These are phyloP conservation scores for Lutjanus argentimaculatus DNA, from an alignment of 2,797 vertebrate genomes.

Conservation along the genomic window DNA sequence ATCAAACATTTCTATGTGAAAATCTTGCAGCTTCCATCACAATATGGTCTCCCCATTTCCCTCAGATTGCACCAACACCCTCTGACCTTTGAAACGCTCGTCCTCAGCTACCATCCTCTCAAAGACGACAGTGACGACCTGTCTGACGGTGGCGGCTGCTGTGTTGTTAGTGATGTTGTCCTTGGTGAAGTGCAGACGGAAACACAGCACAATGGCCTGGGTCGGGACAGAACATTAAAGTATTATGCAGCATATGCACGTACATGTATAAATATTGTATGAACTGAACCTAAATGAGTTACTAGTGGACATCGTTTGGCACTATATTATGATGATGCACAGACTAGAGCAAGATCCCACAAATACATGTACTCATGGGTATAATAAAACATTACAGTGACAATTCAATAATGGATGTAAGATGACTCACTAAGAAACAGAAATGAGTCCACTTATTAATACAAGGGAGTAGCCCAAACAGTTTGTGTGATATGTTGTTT, in stretches of 20 bases:
- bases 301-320: neutral
- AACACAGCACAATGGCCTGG: slow-evolving; percentile 98
- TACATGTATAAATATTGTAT: neutral
- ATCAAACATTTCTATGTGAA: neutral
- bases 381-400: slow-evolving; percentile 6
- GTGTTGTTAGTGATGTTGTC: slow-evolving; percentile 99
- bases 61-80: neutral
- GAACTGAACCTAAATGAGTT: neutral
- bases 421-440: slow-evolving; percentile 11
- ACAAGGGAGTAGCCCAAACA: slow-evolving; percentile 38
- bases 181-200: slow-evolving; percentile 99
- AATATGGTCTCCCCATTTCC: neutral
- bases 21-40: neutral
- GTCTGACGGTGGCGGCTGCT: slow-evolving; percentile 96
- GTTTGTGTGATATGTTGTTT: neutral
- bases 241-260: neutral
- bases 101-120: slow-evolving; percentile 99
- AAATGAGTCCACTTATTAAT: neutral
- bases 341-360: neutral
- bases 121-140: slow-evolving; percentile 98
- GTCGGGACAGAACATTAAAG: neutral
- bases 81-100: slow-evolving; percentile 92
- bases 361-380: neutral
- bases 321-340: neutral
- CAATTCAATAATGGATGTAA: slow-evolving; percentile 30